These are phyloP conservation scores for Cephus nigrinus DNA, from an alignment of 2,888 invertebrate genomes.

Conservation along the genomic window DNA sequence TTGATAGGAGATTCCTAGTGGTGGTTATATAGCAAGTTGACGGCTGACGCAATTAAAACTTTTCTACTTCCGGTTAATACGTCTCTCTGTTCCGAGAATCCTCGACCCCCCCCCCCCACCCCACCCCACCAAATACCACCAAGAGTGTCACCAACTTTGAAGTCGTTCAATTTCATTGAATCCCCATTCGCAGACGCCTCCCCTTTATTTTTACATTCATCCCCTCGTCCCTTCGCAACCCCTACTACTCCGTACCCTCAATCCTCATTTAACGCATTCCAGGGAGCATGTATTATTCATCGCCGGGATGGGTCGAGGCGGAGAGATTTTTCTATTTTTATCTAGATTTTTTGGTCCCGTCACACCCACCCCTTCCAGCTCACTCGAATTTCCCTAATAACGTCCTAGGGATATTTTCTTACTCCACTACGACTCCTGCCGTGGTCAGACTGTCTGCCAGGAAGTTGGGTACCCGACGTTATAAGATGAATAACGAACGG, in stretches of 20 bases:
- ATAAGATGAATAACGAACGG: neutral
- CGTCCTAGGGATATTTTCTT: neutral
- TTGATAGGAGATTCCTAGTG: neutral
- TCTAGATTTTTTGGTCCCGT: neutral
- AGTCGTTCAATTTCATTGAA: neutral
- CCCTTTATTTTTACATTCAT: neutral
- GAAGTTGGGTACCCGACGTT: neutral
- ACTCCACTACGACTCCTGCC: neutral
- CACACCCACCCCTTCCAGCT: neutral
- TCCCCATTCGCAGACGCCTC: neutral
- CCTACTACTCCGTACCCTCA: neutral
- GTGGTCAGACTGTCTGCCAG: neutral
- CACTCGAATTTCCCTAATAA: neutral
- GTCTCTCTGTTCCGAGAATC: slow-evolving; percentile 45
- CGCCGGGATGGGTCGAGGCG: neutral
- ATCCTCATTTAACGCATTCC: slow-evolving; percentile 23
- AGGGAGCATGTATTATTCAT: slow-evolving; percentile 28
- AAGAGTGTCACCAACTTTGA: neutral
- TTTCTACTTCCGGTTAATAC: slow-evolving; percentile 58
- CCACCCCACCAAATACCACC: neutral
- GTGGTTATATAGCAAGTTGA: slow-evolving; percentile 23
- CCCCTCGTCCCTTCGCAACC: neutral
- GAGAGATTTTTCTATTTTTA: neutral
- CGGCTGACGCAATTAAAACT: slow-evolving; percentile 59
- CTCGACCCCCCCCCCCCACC: slow-evolving; percentile 14